Conservation (phyloP, 2,888 invertebrate species). For the Cephalotes varians region DNA sequence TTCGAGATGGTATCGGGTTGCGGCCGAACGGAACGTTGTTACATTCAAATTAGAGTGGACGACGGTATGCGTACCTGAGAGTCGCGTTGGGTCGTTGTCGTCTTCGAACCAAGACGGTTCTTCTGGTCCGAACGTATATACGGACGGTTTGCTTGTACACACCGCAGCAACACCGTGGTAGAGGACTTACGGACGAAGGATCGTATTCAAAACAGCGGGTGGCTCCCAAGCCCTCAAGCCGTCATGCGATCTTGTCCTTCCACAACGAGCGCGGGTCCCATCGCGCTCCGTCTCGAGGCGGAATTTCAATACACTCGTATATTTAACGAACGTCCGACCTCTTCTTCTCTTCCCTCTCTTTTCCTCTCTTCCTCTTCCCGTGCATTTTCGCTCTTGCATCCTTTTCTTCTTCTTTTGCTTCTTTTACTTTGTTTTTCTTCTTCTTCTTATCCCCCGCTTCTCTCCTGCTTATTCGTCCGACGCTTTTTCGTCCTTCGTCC, state of each 20-base stretch:
- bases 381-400: conserved; percentile 27
- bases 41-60: conserved; percentile 86
- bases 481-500: conserved; percentile 51
- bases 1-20: conserved; percentile 84
- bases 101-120: conserved; percentile 64
- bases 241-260: conserved; percentile 83
- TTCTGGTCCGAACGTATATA: conserved; percentile 62
- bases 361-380: conserved; percentile 26
- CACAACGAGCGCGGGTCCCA: conserved; percentile 80
- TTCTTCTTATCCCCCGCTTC: conserved; percentile 43
- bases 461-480: conserved; percentile 40
- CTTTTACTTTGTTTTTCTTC: conserved; percentile 44
- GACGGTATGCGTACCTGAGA: conserved; percentile 83
- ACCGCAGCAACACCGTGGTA: conserved; percentile 64
- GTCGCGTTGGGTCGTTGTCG: conserved; percentile 80
- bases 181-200: conserved; percentile 73
- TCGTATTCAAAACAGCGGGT: conserved; percentile 85
- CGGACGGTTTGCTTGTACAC: conserved; percentile 66
- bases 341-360: conserved; percentile 15
- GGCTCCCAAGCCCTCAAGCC: conserved; percentile 79
- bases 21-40: conserved; percentile 85
- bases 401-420: conserved; percentile 41
- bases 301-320: conserved; percentile 84
- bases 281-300: conserved; percentile 79
- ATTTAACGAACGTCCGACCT: conserved; percentile 82